These are phyloP conservation scores for Parnassius apollo DNA, from an alignment of 2,888 invertebrate species.

Conservation along the genomic window DNA sequence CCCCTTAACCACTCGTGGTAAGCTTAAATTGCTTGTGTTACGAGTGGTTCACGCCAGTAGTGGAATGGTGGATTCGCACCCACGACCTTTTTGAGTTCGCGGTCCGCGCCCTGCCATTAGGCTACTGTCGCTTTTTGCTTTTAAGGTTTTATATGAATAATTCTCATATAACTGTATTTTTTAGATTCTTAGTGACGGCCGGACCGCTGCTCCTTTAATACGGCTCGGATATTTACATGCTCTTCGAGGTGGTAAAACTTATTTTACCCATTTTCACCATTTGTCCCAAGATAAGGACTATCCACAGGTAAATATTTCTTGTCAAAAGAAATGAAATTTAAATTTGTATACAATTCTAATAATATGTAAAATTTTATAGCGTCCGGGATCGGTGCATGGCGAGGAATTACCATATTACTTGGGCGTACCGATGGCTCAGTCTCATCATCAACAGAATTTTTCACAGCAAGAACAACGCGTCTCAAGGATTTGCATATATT, in stretches of 20 bases:
- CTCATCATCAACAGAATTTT: constrained; percentile 86
- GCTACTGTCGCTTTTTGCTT: too few species aligned
- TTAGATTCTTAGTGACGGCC: constrained; percentile 92
- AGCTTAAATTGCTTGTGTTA: too few species aligned
- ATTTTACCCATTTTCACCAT: constrained; percentile 94
- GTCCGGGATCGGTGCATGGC: constrained; percentile 90
- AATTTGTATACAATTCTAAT: constrained; percentile 4
- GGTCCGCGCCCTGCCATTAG: too few species aligned
- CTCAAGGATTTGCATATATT: constrained; percentile 89
- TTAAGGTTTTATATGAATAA: too few species aligned
- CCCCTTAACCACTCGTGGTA: too few species aligned
- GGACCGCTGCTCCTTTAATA: constrained; percentile 92
- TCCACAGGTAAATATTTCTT: constrained; percentile 81
- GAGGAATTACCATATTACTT: constrained; percentile 93
- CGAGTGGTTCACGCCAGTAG: too few species aligned
- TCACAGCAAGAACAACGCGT: constrained; percentile 88
- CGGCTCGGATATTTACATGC: constrained; percentile 91
- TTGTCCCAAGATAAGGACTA: constrained; percentile 91
- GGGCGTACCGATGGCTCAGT: constrained; percentile 87
- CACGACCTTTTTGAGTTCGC: too few species aligned
- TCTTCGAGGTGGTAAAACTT: constrained; percentile 88
- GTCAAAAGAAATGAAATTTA: not conserved
- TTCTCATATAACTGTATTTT: not conserved
- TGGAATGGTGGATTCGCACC: too few species aligned
- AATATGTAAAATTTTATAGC: constrained; percentile 58